Conservation (phyloP, 2,888 invertebrate species). For the Synanthedon formicaeformis region DNA sequence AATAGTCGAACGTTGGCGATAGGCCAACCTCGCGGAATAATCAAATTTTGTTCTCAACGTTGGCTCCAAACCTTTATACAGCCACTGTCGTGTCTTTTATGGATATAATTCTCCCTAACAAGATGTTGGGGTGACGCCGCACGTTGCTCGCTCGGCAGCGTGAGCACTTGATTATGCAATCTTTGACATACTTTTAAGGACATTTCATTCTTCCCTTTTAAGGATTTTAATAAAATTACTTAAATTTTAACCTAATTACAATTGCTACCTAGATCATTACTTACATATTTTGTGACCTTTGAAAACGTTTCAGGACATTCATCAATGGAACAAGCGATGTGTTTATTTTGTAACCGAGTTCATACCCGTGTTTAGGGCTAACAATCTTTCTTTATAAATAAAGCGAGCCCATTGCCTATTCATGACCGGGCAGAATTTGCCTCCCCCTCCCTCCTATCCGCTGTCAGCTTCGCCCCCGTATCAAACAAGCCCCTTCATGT, state of each 20-base stretch:
- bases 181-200: conserved; percentile 54
- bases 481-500: conserved; percentile 71
- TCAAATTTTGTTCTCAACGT: conserved; percentile 61
- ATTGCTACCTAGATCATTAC: no score
- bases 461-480: conserved; percentile 57
- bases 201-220: background rate
- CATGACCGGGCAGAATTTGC: conserved; percentile 68
- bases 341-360: conserved; percentile 55
- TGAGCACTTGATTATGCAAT: conserved; percentile 51
- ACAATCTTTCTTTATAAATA: conserved; percentile 71
- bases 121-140: conserved; percentile 52
- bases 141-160: conserved; percentile 18
- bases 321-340: conserved; percentile 33
- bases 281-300: no score
- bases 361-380: conserved; percentile 49
- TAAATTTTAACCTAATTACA: no score
- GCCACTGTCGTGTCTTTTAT: conserved; percentile 60
- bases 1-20: conserved; percentile 65
- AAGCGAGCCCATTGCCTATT: conserved; percentile 70
- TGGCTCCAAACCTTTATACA: conserved; percentile 29
- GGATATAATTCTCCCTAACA: conserved; percentile 64
- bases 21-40: conserved; percentile 70
- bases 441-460: conserved; percentile 45
- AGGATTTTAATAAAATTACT: no score
- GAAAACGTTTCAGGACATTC: background rate